These are phyloP conservation scores for Proales similis DNA, from an alignment of 1,140 invertebrate species.

Conservation along the genomic window DNA sequence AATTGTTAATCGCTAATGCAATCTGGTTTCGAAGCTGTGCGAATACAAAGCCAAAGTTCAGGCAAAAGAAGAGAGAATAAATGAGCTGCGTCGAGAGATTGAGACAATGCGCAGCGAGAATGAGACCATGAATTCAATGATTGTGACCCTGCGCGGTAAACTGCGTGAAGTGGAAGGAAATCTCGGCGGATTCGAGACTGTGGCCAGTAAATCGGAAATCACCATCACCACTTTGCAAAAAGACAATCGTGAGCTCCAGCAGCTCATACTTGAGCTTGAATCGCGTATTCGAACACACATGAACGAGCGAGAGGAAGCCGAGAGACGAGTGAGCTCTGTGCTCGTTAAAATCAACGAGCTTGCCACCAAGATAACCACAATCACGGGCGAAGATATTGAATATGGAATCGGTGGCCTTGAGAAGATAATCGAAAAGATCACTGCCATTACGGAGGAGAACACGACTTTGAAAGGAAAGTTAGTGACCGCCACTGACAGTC, in stretches of 20 bases:
- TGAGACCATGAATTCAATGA: slow-evolving; percentile 41
- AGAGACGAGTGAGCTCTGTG: slow-evolving; percentile 40
- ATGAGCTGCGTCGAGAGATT: slow-evolving; percentile 43
- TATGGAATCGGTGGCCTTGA: slow-evolving; percentile 1
- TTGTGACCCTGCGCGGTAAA: slow-evolving; percentile 44
- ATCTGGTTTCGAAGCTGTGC: slow-evolving; percentile 41
- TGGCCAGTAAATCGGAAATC: slow-evolving; percentile 45
- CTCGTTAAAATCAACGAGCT: slow-evolving; percentile 43
- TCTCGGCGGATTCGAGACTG: slow-evolving; percentile 44
- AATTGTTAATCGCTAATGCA: not conserved
- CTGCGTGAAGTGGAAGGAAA: slow-evolving; percentile 45
- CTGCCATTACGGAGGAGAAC: slow-evolving; percentile 49
- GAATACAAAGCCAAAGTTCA: slow-evolving; percentile 45
- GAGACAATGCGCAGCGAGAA: slow-evolving; percentile 46
- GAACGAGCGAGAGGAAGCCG: slow-evolving; percentile 45
- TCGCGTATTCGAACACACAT: slow-evolving; percentile 46
- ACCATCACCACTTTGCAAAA: slow-evolving; percentile 47
- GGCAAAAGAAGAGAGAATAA: slow-evolving; percentile 47
- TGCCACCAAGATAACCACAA: slow-evolving; percentile 43
- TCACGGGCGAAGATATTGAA: slow-evolving; percentile 30
- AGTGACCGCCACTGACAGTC: slow-evolving; percentile 45
- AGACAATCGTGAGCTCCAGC: slow-evolving; percentile 44
- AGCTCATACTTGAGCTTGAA: slow-evolving; percentile 49
- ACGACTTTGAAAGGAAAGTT: slow-evolving; percentile 50
- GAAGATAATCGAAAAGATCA: slow-evolving; percentile 40